A percentile compares a stretch with the other conserved stretches of the same genome.
Evolutionary conservation across 2,888 invertebrate genomes (phyloP).

Genomic region (Epistrophella euchroma): DNA sequence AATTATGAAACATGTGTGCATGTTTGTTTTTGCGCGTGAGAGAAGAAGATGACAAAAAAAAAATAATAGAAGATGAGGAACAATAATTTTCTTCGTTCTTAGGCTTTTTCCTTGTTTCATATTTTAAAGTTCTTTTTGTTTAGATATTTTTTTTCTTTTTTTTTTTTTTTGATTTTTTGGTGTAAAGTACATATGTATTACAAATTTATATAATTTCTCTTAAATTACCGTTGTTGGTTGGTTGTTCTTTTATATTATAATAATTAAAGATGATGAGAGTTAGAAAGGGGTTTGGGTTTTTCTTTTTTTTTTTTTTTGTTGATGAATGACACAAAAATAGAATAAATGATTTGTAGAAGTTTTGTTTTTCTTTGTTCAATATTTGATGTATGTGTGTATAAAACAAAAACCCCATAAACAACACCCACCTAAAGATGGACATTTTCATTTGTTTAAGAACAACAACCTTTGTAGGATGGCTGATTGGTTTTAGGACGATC

Average conservation of each 20-base stretch:
- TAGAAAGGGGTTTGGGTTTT: conserved; percentile 37
- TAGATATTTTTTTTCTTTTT: conserved; percentile 33
- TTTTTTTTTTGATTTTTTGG: conserved; percentile 59
- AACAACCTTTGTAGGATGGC: conserved; percentile 83
- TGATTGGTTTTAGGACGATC: conserved; percentile 87
- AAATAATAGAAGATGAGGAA: conserved; percentile 53
- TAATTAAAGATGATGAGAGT: conserved; percentile 56
- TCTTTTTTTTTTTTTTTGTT: conserved; percentile 14
- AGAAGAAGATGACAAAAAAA: neutral
- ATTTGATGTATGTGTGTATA: conserved; percentile 28
- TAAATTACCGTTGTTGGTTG: conserved; percentile 71
- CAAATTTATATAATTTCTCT: conserved; percentile 74
- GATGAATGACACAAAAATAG: conserved; percentile 34
- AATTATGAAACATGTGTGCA: neutral
- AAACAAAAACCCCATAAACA: conserved; percentile 48
- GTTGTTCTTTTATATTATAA: conserved; percentile 52
- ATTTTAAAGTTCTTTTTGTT: conserved; percentile 52
- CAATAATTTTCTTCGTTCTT: conserved; percentile 52
- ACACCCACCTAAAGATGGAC: conserved; percentile 35
- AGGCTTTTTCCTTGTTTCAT: conserved; percentile 52
- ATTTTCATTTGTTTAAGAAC: conserved; percentile 80
- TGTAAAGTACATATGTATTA: conserved; percentile 68
- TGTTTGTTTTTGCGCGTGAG: conserved; percentile 18
- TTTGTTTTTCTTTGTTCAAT: conserved; percentile 26
- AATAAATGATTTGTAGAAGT: conserved; percentile 21